Conservation (phyloP, 1,140 invertebrate species). For the Zelostemma sp. region DNA sequence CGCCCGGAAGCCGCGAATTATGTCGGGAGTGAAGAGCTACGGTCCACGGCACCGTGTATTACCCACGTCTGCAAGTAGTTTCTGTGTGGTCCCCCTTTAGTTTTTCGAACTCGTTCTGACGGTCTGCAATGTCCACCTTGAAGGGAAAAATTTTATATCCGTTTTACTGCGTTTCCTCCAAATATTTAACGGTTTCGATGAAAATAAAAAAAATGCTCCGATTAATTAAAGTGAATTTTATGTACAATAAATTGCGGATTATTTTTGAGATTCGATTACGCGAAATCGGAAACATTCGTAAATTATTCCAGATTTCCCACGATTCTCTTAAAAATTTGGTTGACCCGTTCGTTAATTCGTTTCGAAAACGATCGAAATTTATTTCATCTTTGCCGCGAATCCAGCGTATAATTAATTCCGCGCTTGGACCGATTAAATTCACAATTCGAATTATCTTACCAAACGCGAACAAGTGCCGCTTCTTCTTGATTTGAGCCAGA, state of each 20-base stretch:
- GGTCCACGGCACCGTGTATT: constrained; percentile 51
- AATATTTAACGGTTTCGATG: background rate
- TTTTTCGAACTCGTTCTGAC: constrained; percentile 33
- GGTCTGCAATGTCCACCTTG: constrained; percentile 1
- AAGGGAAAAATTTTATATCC: background rate
- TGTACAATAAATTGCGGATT: too few species aligned
- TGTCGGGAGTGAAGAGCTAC: constrained; percentile 44
- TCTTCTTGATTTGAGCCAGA: constrained; percentile 15
- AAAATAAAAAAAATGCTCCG: too few species aligned
- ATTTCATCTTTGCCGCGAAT: constrained; percentile 6
- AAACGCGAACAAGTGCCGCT: constrained; percentile 24
- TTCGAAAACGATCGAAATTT: background rate
- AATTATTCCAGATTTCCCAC: too few species aligned
- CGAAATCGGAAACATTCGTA: too few species aligned
- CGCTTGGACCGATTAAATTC: constrained; percentile 41
- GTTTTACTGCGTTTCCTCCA: background rate
- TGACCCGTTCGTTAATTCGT: background rate
- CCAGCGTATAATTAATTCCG: constrained; percentile 48
- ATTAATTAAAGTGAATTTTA: too few species aligned
- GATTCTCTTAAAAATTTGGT: too few species aligned
- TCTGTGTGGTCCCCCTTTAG: constrained; percentile 50
- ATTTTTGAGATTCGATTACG: too few species aligned
- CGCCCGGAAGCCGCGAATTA: constrained; percentile 66
- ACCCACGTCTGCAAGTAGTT: constrained; percentile 50
- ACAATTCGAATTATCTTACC: constrained; percentile 36